phyloP scores from a whole-genome alignment of 1,140 invertebrate genomes.

The Brachionus manjavacas region DNA sequence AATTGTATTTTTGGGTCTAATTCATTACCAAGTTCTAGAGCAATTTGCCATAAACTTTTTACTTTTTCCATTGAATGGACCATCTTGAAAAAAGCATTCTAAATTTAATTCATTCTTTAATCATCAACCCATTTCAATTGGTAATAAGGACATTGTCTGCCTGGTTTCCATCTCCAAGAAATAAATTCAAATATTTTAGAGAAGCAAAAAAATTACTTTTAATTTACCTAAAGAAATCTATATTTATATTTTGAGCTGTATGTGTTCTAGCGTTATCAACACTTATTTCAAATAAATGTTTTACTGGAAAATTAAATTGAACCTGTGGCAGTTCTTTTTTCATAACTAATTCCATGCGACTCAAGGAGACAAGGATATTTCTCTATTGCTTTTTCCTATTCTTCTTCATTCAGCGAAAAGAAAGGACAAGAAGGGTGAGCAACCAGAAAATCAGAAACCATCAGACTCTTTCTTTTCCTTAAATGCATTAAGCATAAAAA shows the following conservation, averaged over 20 bases:
- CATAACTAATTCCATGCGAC: background rate
- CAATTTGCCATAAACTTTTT: no score
- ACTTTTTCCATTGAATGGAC: no score
- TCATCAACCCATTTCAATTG: no score
- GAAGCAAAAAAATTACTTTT: no score
- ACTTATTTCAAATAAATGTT: background rate
- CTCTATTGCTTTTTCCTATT: background rate
- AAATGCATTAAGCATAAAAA: no score
- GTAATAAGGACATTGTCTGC: no score
- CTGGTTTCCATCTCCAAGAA: no score
- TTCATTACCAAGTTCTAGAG: no score
- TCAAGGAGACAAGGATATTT: background rate
- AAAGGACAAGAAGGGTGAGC: slow-evolving; percentile 4
- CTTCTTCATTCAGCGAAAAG: background rate
- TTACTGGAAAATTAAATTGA: background rate
- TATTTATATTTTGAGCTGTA: background rate
- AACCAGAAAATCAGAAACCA: slow-evolving; percentile 14
- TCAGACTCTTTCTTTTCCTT: slow-evolving; percentile 8
- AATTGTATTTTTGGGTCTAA: no score
- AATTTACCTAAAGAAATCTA: background rate
- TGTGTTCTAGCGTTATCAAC: background rate
- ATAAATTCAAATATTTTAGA: no score
- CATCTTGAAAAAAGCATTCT: no score
- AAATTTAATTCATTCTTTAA: no score
- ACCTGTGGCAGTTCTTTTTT: background rate